phyloP scores from a whole-genome alignment of 1,140 invertebrate genomes.

The Vanessa tameamea region DNA sequence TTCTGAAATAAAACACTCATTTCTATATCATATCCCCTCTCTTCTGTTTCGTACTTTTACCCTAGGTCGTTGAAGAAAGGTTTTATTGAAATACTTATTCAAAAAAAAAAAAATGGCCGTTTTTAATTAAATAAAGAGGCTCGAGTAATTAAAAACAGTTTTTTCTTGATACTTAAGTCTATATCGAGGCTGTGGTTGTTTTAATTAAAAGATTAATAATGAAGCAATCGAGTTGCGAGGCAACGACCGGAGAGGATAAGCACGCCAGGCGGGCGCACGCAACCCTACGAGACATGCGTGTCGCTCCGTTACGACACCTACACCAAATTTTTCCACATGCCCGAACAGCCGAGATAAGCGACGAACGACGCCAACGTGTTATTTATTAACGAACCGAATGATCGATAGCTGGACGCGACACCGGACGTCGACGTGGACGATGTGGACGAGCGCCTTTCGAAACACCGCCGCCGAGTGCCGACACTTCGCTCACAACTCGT shows the following conservation, averaged over 20 bases:
- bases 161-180: conserved; percentile 27
- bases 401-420: conserved; percentile 79
- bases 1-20: background rate
- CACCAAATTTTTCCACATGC: conserved; percentile 80
- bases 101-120: too few species aligned
- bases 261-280: conserved; percentile 68
- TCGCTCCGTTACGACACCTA: conserved; percentile 78
- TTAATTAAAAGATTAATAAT: conserved; percentile 76
- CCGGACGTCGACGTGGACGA: conserved; percentile 72
- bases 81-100: too few species aligned
- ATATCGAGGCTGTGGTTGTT: conserved; percentile 39
- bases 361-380: conserved; percentile 76
- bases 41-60: background rate
- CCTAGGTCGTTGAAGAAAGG: too few species aligned
- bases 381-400: conserved; percentile 81
- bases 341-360: conserved; percentile 77
- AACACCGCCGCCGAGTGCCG: conserved; percentile 63
- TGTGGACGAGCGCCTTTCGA: conserved; percentile 74
- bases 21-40: background rate
- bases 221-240: conserved; percentile 58
- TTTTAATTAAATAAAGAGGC: background rate
- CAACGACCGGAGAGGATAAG: conserved; percentile 64
- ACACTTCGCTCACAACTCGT: conserved; percentile 48
- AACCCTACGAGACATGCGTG: conserved; percentile 73
- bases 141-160: background rate